A percentile compares a stretch with the other conserved stretches of the same genome.
phyloP scores from a whole-genome alignment of 2,113 vertebrate genomes.

The Ciconia boyciana region DNA sequence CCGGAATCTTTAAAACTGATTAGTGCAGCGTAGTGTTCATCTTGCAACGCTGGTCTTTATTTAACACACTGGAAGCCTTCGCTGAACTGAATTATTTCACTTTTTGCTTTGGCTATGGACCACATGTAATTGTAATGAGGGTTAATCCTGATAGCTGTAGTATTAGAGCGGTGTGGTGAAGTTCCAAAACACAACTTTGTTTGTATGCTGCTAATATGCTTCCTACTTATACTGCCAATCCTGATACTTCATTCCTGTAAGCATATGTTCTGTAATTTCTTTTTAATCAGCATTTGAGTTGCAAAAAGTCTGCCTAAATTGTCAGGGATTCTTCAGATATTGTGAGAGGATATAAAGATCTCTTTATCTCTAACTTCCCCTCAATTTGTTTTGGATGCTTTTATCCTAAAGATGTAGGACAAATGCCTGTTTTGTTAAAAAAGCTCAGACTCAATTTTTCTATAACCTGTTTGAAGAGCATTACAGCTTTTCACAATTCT shows the following conservation, averaged over 20 bases:
- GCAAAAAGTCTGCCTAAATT: neutral
- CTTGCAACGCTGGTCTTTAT: neutral
- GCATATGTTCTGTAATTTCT: neutral
- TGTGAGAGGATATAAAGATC: neutral
- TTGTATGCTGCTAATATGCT: neutral
- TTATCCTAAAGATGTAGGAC: neutral
- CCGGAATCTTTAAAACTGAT: neutral
- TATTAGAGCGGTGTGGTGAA: neutral
- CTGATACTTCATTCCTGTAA: neutral
- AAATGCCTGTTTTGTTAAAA: neutral
- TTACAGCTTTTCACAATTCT: neutral
- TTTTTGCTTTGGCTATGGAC: neutral
- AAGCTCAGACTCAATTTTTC: neutral
- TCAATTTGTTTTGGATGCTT: neutral
- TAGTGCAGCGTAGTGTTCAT: neutral
- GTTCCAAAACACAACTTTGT: neutral
- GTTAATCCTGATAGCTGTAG: neutral
- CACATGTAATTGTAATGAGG: neutral
- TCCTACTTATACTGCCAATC: neutral
- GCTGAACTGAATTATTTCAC: neutral
- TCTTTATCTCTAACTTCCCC: neutral
- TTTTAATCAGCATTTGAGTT: slow-evolving; percentile 4
- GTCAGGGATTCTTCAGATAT: neutral
- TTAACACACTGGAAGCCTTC: neutral
- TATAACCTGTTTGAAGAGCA: neutral